Evolutionary conservation across 2,113 vertebrate genomes (phyloP).

Genomic region (Labeo catla): DNA sequence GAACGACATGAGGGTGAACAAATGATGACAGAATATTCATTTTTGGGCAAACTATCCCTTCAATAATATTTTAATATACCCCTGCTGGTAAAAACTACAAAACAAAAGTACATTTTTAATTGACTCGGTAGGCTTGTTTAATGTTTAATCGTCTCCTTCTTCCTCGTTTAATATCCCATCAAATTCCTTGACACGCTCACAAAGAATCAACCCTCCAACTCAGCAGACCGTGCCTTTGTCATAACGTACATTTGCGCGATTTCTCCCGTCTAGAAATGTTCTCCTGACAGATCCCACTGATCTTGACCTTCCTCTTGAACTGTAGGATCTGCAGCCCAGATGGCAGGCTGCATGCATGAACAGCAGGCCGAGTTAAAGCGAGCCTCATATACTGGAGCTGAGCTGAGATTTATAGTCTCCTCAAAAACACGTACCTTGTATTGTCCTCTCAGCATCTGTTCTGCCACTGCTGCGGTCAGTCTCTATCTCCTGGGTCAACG

Average conservation of each 20-base stretch:
- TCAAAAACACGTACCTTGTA: constrained; percentile 99
- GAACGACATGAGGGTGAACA: not conserved
- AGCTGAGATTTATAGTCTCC: constrained; percentile 94
- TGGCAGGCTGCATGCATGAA: constrained; percentile 96
- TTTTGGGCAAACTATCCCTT: not conserved
- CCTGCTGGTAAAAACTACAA: not conserved
- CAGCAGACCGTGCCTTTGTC: not conserved
- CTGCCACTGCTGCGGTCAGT: constrained; percentile 98
- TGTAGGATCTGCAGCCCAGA: constrained; percentile 96
- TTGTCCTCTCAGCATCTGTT: constrained; percentile 99
- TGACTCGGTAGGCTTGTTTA: constrained; percentile 12
- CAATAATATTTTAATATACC: constrained; percentile 20
- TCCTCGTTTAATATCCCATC: constrained; percentile 17
- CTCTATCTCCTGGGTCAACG: constrained; percentile 99
- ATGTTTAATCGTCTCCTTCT: constrained; percentile 6
- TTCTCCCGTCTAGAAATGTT: constrained; percentile 41
- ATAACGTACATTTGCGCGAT: constrained; percentile 8
- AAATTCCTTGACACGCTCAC: constrained; percentile 1
- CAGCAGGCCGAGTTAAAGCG: constrained; percentile 92
- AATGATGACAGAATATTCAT: not conserved
- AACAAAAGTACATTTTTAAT: constrained; percentile 6
- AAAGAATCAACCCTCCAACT: not conserved
- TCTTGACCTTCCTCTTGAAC: constrained; percentile 92
- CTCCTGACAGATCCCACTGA: constrained; percentile 65
- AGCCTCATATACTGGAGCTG: constrained; percentile 84